Evolutionary conservation across 2,113 vertebrate species (phyloP).

Genomic region (Chaenogobius annularis): DNA sequence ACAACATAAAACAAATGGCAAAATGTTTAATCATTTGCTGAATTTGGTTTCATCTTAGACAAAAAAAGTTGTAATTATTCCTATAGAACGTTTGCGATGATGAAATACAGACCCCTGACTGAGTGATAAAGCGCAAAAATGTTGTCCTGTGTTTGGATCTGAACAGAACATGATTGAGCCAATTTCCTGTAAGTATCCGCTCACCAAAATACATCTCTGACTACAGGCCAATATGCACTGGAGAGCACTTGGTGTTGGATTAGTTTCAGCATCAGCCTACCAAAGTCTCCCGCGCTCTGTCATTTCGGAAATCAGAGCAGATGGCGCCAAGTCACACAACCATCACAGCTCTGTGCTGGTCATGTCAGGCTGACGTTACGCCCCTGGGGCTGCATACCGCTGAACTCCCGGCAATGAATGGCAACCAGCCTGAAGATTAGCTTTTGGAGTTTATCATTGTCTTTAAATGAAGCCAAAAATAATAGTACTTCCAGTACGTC

Average conservation of each 20-base stretch:
- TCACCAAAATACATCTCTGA: slow-evolving; percentile 8
- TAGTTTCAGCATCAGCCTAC: slow-evolving; percentile 5
- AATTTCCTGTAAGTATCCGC: not conserved
- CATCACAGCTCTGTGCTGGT: not conserved
- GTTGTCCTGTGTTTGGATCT: not conserved
- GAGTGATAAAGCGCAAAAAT: not conserved
- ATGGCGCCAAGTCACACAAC: not conserved
- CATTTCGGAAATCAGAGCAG: slow-evolving; percentile 5
- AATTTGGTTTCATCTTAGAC: not conserved
- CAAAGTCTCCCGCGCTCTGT: not conserved
- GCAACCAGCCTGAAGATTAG: too few species aligned
- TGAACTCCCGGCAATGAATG: not conserved
- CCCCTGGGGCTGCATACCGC: not conserved
- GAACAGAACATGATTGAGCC: not conserved
- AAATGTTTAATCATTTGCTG: not conserved
- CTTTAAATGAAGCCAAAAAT: too few species aligned
- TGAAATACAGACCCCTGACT: not conserved
- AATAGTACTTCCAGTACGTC: too few species aligned
- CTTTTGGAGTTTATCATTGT: too few species aligned
- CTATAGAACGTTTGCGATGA: not conserved
- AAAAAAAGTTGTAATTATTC: too few species aligned
- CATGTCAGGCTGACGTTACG: not conserved
- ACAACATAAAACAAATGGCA: not conserved
- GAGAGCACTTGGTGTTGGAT: slow-evolving; percentile 1
- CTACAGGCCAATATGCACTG: not conserved